phyloP scores from a whole-genome alignment of 2,888 invertebrate species.

The Oscheius sp. region DNA sequence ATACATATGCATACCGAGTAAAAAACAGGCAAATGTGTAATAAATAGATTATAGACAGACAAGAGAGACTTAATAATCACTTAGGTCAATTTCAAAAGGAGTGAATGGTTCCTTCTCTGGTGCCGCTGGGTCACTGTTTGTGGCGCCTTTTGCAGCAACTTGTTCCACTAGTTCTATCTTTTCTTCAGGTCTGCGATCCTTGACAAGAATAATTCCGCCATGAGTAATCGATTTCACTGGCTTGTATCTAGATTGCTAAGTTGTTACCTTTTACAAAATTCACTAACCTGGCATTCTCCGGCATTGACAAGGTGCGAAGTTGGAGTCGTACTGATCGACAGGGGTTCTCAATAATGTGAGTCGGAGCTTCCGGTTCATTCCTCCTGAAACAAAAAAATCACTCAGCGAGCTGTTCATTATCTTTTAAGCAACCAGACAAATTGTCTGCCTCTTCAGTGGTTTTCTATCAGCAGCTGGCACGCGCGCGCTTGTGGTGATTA shows the following conservation, averaged over 20 bases:
- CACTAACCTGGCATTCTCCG: slow-evolving; percentile 76
- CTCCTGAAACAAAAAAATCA: slow-evolving; percentile 22
- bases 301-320: slow-evolving; percentile 78
- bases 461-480: slow-evolving; percentile 11
- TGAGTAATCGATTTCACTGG: slow-evolving; percentile 83
- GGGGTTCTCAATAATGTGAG: slow-evolving; percentile 81
- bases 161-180: slow-evolving; percentile 63
- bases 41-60: slow-evolving; percentile 1
- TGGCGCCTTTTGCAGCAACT: slow-evolving; percentile 36
- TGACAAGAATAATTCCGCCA: slow-evolving; percentile 94
- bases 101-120: slow-evolving; percentile 38
- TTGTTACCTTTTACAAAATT: neutral
- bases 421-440: slow-evolving; percentile 22
- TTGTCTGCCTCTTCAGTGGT: slow-evolving; percentile 1
- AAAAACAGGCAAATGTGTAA: neutral
- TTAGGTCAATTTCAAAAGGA: slow-evolving; percentile 48
- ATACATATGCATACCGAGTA: slow-evolving; percentile 2
- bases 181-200: slow-evolving; percentile 82
- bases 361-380: slow-evolving; percentile 26
- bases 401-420: slow-evolving; percentile 17
- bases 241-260: slow-evolving; percentile 75
- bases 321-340: slow-evolving; percentile 93
- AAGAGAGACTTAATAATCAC: slow-evolving; percentile 39
- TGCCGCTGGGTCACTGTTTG: slow-evolving; percentile 30
- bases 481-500: slow-evolving; percentile 3